Evolutionary conservation across 2,113 vertebrate genomes (phyloP).

Genomic region (rabbit (Oryctolagus cuniculus)): mOryCun1.1 NC_091433.1:32930001-32930500

Average conservation of each 20-base stretch:
- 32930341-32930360: background rate
- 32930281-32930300: constrained; percentile 4
- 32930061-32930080: constrained; percentile 25
- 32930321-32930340: background rate
- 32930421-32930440: background rate
- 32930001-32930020: background rate
- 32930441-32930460: background rate
- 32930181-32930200: background rate
- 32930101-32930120: background rate
- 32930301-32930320: constrained; percentile 40
- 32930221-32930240: constrained; percentile 34
- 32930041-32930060: constrained; percentile 33
- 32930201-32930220: background rate
- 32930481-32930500: background rate
- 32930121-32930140: background rate
- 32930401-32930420: background rate
- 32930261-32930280: background rate
- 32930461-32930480: background rate
- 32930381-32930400: constrained; percentile 8
- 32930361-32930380: constrained; percentile 11
- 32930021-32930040: background rate
- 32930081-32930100: background rate
- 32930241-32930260: constrained; percentile 20
- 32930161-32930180: background rate
- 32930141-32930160: background rate